Evolutionary conservation across 2,888 invertebrate genomes (phyloP), one percentile per base, ranked within the genome.

Genomic region (Chaitophorus viminalis): DNA sequence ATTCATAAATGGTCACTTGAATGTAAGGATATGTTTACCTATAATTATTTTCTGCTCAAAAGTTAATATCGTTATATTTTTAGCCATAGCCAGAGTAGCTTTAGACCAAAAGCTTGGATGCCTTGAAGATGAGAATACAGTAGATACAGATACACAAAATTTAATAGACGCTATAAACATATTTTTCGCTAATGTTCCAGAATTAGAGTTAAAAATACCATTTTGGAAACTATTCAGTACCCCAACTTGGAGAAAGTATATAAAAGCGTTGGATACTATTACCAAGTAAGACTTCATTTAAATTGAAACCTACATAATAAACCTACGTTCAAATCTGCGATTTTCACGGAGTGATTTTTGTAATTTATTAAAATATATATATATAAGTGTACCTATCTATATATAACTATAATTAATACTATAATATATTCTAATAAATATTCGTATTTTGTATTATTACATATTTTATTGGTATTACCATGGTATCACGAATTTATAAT

Each of bases 1-100:
- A 95, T 97, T 89, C 96, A 96, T 91, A 95, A 96, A 91, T 98
- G 98, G 98, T 96, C 97, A 0, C 92, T 98, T 52, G 98, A 98
- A 93, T 97, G 98, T 96, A 92, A 94, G 95, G 93, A 39, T 21
- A 18, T 18, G 36, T 14, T 14, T 65, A 75, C 46, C n/a, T n/a
- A 76, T 31, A 52, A 68, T 65, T 29, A 77, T 25, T 54, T 3
- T 21, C 18, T 1, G 8, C 46, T 46, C 3, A 18, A 65, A 31
- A 52, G 60, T 39, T 76, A 70, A 17, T 31, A 88, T 86, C 29
- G 46, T 88, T 54, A 74, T 92, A 92, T 79, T 91, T 90, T 3
- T 91, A 96, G 96, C 97, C 91, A 96, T 98, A 78, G 97, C 96
- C 0, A 93, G 95, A 84, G 96, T 97, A 3, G 96, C 97, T 0